A percentile compares a stretch with the other conserved stretches of the same genome.
These are phyloP conservation scores for Erannis defoliaria DNA, from an alignment of 2,888 invertebrate species.

Conservation along the genomic window DNA sequence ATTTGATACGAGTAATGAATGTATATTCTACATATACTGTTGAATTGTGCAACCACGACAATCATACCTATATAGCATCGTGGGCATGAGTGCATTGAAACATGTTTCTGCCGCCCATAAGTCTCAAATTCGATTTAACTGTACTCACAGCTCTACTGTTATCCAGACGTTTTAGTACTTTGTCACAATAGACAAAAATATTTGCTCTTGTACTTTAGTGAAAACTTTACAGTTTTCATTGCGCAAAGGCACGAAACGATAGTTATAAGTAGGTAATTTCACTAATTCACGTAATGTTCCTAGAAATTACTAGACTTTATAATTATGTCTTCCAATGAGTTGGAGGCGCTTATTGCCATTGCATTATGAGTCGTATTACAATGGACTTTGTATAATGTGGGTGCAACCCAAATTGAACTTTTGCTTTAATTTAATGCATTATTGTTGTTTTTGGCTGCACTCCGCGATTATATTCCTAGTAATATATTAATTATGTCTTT, in stretches of 20 bases:
- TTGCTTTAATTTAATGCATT: constrained; percentile 3
- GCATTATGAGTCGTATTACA: constrained; percentile 55
- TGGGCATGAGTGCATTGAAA: constrained; percentile 24
- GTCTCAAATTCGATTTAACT: constrained; percentile 28
- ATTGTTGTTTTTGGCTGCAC: constrained; percentile 28
- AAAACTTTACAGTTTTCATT: not conserved
- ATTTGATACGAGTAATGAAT: no score
- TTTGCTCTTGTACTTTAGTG: no score
- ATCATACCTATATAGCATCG: not conserved
- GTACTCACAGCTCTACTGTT: constrained; percentile 1
- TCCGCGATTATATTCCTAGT: no score
- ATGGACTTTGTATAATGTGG: constrained; percentile 57
- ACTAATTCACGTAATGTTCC: constrained; percentile 3
- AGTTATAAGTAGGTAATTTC: not conserved
- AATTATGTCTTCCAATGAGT: constrained; percentile 56
- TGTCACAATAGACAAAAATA: constrained; percentile 1
- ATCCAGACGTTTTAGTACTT: not conserved
- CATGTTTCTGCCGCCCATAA: constrained; percentile 33
- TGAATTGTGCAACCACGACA: constrained; percentile 17
- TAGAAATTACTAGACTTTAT: constrained; percentile 37
- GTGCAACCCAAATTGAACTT: constrained; percentile 60
- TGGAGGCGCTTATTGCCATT: constrained; percentile 62
- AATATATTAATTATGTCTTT: no score
- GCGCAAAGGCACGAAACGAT: constrained; percentile 1
- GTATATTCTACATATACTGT: not conserved